Conservation (phyloP, 2,888 invertebrate genomes). For the Adineta ricciae region DNA sequence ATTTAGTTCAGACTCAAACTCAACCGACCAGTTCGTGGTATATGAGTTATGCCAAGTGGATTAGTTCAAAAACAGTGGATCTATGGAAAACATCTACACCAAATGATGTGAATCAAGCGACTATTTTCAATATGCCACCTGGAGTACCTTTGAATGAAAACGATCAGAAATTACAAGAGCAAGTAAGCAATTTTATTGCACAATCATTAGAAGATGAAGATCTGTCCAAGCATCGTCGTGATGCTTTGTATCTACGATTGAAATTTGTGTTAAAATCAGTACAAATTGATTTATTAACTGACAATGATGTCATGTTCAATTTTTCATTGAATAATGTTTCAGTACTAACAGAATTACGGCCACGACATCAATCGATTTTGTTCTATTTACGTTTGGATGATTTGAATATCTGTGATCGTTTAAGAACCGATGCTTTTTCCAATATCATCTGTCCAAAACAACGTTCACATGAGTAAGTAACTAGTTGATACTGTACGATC, state of each 20-base stretch:
- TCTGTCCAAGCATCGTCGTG: not conserved
- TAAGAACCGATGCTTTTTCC: not conserved
- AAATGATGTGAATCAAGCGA: not conserved
- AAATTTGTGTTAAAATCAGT: not conserved
- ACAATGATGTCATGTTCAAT: not conserved
- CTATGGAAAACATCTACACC: not conserved
- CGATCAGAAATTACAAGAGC: slow-evolving; percentile 4
- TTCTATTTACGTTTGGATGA: slow-evolving; percentile 12
- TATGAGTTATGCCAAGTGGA: not conserved
- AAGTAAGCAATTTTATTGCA: not conserved
- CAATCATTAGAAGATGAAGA: slow-evolving; percentile 19
- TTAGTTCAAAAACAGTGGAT: slow-evolving; percentile 4
- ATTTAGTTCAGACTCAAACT: not conserved
- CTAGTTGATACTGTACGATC: not conserved
- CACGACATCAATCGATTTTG: not conserved
- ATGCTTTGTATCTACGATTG: not conserved
- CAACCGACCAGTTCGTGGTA: not conserved
- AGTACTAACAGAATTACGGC: slow-evolving; percentile 8
- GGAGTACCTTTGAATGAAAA: not conserved
- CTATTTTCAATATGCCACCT: not conserved
- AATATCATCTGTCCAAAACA: slow-evolving; percentile 14
- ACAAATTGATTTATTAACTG: not conserved
- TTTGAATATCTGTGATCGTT: not conserved
- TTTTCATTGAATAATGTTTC: slow-evolving; percentile 5
- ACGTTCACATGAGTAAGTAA: not conserved